phyloP scores from a whole-genome alignment of 2,888 invertebrate genomes.

The Bembecia ichneumoniformis region DNA sequence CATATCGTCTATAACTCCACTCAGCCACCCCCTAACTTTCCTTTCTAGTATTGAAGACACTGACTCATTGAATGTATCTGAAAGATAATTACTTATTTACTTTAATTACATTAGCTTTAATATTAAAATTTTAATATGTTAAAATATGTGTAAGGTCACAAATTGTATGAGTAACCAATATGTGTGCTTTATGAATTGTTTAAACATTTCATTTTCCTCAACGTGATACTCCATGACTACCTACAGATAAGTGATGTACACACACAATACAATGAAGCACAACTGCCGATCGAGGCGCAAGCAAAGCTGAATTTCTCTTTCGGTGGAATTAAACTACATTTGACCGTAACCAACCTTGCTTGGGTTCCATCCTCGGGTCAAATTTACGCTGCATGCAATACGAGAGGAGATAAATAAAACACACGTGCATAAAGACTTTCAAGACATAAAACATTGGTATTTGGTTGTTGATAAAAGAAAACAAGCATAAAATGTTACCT shows the following conservation, averaged over 20 bases:
- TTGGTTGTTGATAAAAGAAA: too few species aligned
- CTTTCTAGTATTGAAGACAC: conserved; percentile 61
- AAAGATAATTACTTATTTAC: background rate
- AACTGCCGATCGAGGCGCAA: background rate
- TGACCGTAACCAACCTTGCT: conserved; percentile 57
- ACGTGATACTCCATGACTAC: too few species aligned
- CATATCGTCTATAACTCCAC: conserved; percentile 71
- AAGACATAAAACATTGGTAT: background rate
- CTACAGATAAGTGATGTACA: too few species aligned
- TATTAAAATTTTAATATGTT: too few species aligned
- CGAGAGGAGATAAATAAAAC: conserved; percentile 36
- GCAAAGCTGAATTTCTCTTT: background rate
- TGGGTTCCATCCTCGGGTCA: conserved; percentile 62
- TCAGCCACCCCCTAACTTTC: conserved; percentile 62
- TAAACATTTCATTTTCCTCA: too few species aligned
- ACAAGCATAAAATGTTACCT: too few species aligned
- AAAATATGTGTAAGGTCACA: too few species aligned
- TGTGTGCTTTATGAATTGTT: too few species aligned
- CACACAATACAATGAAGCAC: background rate
- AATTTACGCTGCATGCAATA: conserved; percentile 68
- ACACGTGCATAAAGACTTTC: conserved; percentile 30
- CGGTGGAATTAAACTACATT: background rate
- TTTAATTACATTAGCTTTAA: background rate
- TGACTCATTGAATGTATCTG: conserved; percentile 62
- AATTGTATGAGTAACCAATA: too few species aligned